phyloP scores from a whole-genome alignment of 2,113 vertebrate genomes.

The Clarias batrachus region DNA sequence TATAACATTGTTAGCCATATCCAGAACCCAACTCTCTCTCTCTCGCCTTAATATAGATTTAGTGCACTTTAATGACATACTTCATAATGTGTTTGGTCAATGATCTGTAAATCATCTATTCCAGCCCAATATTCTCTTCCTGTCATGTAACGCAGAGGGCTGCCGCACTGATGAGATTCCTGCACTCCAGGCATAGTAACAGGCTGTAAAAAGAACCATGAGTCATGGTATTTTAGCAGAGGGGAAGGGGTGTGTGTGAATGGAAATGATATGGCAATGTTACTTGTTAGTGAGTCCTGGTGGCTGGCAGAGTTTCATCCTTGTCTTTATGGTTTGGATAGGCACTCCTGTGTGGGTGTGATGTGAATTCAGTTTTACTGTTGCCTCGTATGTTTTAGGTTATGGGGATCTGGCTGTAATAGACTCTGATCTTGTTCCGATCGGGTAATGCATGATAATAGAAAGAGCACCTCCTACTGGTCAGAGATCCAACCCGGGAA shows the following conservation, averaged over 20 bases:
- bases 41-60: slow-evolving; percentile 36
- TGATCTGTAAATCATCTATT: slow-evolving; percentile 50
- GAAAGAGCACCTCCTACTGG: slow-evolving; percentile 68
- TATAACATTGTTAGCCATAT: not conserved
- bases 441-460: slow-evolving; percentile 6
- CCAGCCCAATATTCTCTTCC: slow-evolving; percentile 31
- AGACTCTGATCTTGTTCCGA: slow-evolving; percentile 3
- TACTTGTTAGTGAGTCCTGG: slow-evolving; percentile 38
- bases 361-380: slow-evolving; percentile 1
- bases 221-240: slow-evolving; percentile 46
- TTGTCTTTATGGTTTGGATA: slow-evolving; percentile 10
- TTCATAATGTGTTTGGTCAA: slow-evolving; percentile 37
- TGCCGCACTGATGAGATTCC: slow-evolving; percentile 56
- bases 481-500: slow-evolving; percentile 18
- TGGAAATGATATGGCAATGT: slow-evolving; percentile 30
- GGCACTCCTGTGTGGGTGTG: slow-evolving; percentile 17
- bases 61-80: slow-evolving; percentile 32
- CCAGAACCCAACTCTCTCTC: not conserved
- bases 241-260: slow-evolving; percentile 19
- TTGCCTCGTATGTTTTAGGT: not conserved
- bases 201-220: slow-evolving; percentile 53
- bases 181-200: slow-evolving; percentile 44
- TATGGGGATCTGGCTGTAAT: not conserved
- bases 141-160: slow-evolving; percentile 42
- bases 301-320: slow-evolving; percentile 21